These are phyloP conservation scores for Drosophila varians DNA, from an alignment of 1,140 invertebrate species.

Conservation along the genomic window DNA sequence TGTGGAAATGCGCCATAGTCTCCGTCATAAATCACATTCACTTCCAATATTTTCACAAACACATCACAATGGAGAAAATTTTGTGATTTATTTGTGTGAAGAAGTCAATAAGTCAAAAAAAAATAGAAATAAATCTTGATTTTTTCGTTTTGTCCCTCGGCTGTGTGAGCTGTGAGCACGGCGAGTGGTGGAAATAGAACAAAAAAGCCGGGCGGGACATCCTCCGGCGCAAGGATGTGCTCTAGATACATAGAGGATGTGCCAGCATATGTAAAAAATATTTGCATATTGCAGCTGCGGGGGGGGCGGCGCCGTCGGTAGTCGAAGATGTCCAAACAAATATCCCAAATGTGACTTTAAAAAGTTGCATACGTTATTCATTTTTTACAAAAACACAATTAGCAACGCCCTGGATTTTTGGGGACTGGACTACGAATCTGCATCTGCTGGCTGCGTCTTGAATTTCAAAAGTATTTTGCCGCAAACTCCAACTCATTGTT, in stretches of 20 bases:
- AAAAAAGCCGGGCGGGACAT: conserved; percentile 17
- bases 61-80: conserved; percentile 72
- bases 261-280: conserved; percentile 61
- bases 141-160: conserved; percentile 13
- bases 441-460: conserved; percentile 30
- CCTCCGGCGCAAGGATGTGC: conserved; percentile 27
- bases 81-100: conserved; percentile 75
- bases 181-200: conserved; percentile 16
- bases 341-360: conserved; percentile 69
- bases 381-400: conserved; percentile 49
- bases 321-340: conserved; percentile 66
- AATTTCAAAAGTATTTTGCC: conserved; percentile 60
- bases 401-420: conserved; percentile 54
- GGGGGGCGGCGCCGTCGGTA: conserved; percentile 36
- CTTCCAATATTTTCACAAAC: conserved; percentile 77
- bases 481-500: conserved; percentile 48
- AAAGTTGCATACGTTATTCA: conserved; percentile 5
- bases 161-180: not conserved
- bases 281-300: conserved; percentile 63
- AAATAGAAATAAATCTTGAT: conserved; percentile 68
- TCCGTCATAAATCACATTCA: conserved; percentile 67
- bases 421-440: conserved; percentile 3
- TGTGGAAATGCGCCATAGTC: conserved; percentile 11
- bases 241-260: not conserved
- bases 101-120: conserved; percentile 80